Conservation (phyloP, 2,797 vertebrate species). For the Rhinogobio ventralis region DNA sequence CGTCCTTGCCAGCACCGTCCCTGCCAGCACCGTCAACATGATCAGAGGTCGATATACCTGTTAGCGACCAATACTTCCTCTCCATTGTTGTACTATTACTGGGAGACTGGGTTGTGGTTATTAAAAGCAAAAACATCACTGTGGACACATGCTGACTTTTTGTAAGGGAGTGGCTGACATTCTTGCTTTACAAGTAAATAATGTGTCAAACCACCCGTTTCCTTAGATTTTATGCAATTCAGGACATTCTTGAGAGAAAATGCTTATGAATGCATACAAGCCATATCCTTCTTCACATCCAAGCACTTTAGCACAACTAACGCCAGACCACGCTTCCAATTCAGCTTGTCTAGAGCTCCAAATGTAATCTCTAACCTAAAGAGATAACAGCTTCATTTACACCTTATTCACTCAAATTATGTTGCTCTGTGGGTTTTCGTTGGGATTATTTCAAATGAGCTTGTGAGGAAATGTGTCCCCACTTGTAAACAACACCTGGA, state of each 20-base stretch:
- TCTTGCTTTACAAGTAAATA: slow-evolving; percentile 33
- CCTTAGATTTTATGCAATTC: slow-evolving; percentile 19
- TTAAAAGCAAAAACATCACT: slow-evolving; percentile 6
- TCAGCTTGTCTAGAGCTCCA: background rate
- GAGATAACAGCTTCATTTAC: slow-evolving; percentile 38
- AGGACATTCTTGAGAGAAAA: background rate
- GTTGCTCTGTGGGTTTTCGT: background rate
- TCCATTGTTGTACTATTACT: background rate
- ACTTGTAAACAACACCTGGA: background rate
- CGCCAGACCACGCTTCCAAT: background rate
- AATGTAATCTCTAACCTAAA: background rate
- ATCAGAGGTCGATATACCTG: background rate
- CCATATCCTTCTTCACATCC: slow-evolving; percentile 8
- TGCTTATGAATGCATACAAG: slow-evolving; percentile 26
- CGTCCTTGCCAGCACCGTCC: too few species aligned
- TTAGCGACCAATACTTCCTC: background rate
- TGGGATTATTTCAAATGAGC: background rate
- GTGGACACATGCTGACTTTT: slow-evolving; percentile 11
- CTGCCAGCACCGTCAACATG: background rate
- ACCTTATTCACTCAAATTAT: slow-evolving; percentile 62
- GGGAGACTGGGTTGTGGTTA: background rate
- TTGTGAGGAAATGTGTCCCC: background rate
- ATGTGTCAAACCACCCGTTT: slow-evolving; percentile 14
- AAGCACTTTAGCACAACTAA: background rate
- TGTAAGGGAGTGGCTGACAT: slow-evolving; percentile 42